Evolutionary conservation across 2,797 vertebrate genomes (phyloP), one percentile per base, ranked within the genome.

Genomic region (Poecilia velifera): DNA sequence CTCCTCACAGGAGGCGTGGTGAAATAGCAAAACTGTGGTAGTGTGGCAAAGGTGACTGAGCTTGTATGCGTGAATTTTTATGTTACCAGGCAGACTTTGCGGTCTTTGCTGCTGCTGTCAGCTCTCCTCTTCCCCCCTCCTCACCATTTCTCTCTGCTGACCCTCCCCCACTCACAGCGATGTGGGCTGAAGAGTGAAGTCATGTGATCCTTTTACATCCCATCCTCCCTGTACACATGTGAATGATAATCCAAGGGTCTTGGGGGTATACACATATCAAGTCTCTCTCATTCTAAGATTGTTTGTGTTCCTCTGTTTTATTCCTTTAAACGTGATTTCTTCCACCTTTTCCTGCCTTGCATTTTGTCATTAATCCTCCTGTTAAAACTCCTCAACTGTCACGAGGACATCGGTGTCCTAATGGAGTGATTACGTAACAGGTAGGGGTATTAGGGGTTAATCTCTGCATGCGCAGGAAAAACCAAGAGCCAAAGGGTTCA

Each of bases 1-100:
- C 74, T 76, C 82, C 79, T 77, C 68, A 7, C 34, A 72, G 71
- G 79, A 80, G 91, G 86, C 31, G 79, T 83, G 76, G 86, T 78
- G 28, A 1, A 10, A 77, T 46, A 46, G 73, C 31, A 86, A 80
- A 92, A 90, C 83, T 91, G 87, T 93, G 91, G 84, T 80, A 91
- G 79, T 93, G 86, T 91, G 91, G 73, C 87, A 93, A 92, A 94
- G 92, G 92, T 93, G 85, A 87, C 34, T n/a, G 59, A 77, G 78
- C 43, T 22, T 70, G 73, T 34, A 49, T 76, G 81, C 18, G 25
- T 16, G 12, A 59, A 34, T 74, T 84, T 31, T 45, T 70, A 49
- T 22, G 78, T 86, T 81, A 55, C 72, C 78, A 77, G 76, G 78
- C 87, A 79, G 83, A 73, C 71, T 68, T 68, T 1, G 36, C 76